Evolutionary conservation across 2,113 vertebrate genomes (phyloP).

Genomic region (Misgurnus mizolepis): DNA sequence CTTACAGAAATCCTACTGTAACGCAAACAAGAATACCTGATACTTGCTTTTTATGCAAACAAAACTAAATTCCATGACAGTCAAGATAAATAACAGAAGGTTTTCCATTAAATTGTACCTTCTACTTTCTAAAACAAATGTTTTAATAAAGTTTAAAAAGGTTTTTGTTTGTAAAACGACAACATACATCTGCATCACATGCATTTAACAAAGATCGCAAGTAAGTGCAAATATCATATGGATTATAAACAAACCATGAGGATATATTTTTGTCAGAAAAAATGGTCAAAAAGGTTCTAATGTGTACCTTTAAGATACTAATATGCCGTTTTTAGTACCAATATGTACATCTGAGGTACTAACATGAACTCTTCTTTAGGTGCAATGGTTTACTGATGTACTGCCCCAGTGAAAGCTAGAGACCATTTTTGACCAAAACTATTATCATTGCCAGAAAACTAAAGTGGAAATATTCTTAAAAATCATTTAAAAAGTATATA

Average conservation of each 20-base stretch:
- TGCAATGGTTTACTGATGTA: too few species aligned
- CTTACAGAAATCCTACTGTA: not conserved
- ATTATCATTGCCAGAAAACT: not conserved
- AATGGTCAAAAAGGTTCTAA: too few species aligned
- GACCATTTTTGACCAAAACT: too few species aligned
- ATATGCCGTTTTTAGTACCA: too few species aligned
- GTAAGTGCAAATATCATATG: not conserved
- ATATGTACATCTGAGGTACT: too few species aligned
- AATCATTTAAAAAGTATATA: not conserved
- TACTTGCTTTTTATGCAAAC: constrained; percentile 19
- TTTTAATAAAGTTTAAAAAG: not conserved
- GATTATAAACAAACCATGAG: constrained; percentile 1
- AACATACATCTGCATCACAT: too few species aligned
- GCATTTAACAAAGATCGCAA: not conserved
- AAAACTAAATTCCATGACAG: constrained; percentile 49
- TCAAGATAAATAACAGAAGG: constrained; percentile 43
- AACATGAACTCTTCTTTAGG: too few species aligned
- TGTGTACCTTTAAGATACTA: too few species aligned
- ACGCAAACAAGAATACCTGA: constrained; percentile 10
- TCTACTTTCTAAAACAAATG: not conserved
- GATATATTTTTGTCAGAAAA: not conserved
- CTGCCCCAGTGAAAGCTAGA: too few species aligned
- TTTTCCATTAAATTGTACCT: not conserved
- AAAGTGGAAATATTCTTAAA: not conserved
- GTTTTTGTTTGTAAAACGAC: not conserved